phyloP scores from a whole-genome alignment of 1,140 invertebrate species.

The Nylanderia fulva region DNA sequence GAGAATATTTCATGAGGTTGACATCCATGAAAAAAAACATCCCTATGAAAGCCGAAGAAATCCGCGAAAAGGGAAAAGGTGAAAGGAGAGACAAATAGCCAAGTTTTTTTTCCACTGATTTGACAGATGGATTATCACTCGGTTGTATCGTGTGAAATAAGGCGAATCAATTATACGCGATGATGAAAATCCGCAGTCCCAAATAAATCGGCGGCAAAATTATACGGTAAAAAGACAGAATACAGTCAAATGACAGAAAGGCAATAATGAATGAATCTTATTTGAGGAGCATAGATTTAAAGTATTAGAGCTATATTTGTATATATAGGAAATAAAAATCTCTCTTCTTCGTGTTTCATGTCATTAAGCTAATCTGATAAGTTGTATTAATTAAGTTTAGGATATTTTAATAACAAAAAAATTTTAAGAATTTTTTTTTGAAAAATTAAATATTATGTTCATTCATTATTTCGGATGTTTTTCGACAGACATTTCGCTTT shows the following conservation, averaged over 20 bases:
- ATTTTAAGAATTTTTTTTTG: too few species aligned
- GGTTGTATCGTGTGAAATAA: constrained; percentile 10
- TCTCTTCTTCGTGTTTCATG: too few species aligned
- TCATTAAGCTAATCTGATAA: background rate
- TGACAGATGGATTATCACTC: constrained; percentile 30
- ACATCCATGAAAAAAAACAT: constrained; percentile 45
- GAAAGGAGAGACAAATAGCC: constrained; percentile 34
- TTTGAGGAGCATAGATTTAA: constrained; percentile 15
- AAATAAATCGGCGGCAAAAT: constrained; percentile 9
- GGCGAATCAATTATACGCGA: constrained; percentile 36
- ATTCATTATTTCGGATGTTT: background rate
- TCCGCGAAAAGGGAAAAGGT: too few species aligned
- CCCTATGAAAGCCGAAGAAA: background rate
- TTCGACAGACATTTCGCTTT: background rate
- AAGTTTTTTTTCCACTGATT: constrained; percentile 32
- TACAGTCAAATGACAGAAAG: background rate
- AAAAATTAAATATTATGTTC: too few species aligned
- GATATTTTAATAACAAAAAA: background rate
- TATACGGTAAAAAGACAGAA: background rate
- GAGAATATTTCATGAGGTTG: constrained; percentile 40
- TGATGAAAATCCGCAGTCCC: constrained; percentile 32
- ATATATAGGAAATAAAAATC: background rate
- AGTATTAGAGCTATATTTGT: background rate
- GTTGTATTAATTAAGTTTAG: too few species aligned
- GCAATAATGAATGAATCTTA: constrained; percentile 31